Base-by-base conservation (phyloP, 2,797 vertebrate species). In the Hephaestus fuliginosus region DNA sequence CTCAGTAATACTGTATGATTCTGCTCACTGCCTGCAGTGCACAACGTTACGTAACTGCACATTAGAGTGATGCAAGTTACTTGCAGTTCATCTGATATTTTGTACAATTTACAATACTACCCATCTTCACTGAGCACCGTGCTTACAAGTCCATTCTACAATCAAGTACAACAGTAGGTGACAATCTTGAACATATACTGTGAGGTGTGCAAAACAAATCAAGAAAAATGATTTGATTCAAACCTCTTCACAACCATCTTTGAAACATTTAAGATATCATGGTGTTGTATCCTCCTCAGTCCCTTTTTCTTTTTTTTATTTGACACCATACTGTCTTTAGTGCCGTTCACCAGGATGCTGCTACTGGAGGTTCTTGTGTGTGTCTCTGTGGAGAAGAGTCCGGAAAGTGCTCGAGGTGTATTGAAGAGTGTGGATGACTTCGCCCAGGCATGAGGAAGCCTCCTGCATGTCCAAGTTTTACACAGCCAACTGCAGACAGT, bases 11-110 rank as follows among this genome's bases (percentile, higher is more conserved):
- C 86, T 84, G 80, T 76, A 82, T 25, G 30, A 85, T 76, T 82
- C 82, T 90, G 85, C 81, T 89, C 90, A 93, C 91, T 92, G 90
- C 91, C 94, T 81, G 91, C 92, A 94, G 90, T 92, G 90, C 85
- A 93, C 77, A 88, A 84, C 75, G 80, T 86, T 70, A 75, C 25
- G 68, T 74, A 93, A 92, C 85, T 89, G 85, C 85, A 89, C 76
- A 74, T 80, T 69, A 64, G 30, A 84, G 71, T 82, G 69, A 84
- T 74, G 81, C 83, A 88, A 84, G 76, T 90, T 84, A 86, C 74
- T 89, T 87, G 86, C 79, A 83, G 75, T 85, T 84, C 17, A 80
- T 81, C 39, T 85, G 70, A 75, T 86, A 74, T 83, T 86, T 83
- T 87, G 57, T 89, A 92, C 83, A 89, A 89, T 90, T 90, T 90